Evolutionary conservation across 2,113 vertebrate species (phyloP), one percentile per base, ranked within the genome.

Genomic region (Coregonus clupeaformis): DNA sequence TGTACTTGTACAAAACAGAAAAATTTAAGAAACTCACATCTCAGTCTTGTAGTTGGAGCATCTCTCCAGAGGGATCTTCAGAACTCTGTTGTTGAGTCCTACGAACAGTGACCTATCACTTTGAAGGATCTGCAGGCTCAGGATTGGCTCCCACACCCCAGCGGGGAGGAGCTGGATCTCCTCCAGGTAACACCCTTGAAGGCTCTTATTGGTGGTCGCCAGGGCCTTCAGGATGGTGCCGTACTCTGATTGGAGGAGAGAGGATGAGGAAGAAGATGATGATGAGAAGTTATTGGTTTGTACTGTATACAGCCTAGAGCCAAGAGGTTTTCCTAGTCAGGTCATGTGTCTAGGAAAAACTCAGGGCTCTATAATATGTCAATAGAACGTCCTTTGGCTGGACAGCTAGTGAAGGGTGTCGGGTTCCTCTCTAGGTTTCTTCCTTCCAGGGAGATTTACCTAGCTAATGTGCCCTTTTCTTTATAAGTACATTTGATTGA

Each of bases 161-260:
- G 89, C 66, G 2, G 96, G 96, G 67, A 95, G 93, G 79, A 98
- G 96, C 82, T 97, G 95, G 93, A 99, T 95, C 91, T 99, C 98
- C 84, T 99, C 98, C 88, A 99, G 91, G 91, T 98, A 98, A 88
- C 98, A 99, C 24, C 96, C 96, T 18, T 93, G 95, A 32, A 98
- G 92, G 87, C 93, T 96, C 88, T 95, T 96, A 87, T 95, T 96
- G 74, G 94, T 90, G 0, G 96, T 95, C 72, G 98, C 96, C 89
- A 99, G 91, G 0, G 96, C 96, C 89, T 99, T 99, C 79, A 98
- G 84, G 90, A 99, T 97, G 87, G 96, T 98, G 84, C 98, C 98
- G 0, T 96, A 95, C 73, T 99, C 98, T 99, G 82, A 76, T 70
- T 63, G n/a, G 64, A 76, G n/a, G n/a, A 60, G 7, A 60, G 57